Evolutionary conservation across 2,888 invertebrate genomes (phyloP).

Genomic region (Lingula anatina): DNA sequence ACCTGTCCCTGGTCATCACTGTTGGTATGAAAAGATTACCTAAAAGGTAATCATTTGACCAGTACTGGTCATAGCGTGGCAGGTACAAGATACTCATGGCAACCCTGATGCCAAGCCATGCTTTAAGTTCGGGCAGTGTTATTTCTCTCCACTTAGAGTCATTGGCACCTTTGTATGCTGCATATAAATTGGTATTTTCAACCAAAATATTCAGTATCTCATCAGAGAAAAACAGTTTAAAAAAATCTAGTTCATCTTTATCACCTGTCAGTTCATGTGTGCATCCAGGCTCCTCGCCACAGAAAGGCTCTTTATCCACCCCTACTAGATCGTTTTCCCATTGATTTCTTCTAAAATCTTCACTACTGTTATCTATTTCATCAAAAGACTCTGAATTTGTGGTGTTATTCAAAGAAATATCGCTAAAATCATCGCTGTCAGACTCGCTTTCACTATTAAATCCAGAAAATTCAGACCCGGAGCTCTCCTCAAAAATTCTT

Average conservation of each 20-base stretch:
- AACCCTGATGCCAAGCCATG: background rate
- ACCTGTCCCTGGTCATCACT: background rate
- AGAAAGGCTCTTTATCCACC: too few species aligned
- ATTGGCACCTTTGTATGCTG: background rate
- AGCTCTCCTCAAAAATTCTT: too few species aligned
- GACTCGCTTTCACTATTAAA: too few species aligned
- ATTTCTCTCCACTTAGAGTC: background rate
- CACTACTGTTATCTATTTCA: too few species aligned
- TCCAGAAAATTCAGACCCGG: too few species aligned
- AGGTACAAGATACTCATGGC: conserved; percentile 1
- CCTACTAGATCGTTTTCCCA: too few species aligned
- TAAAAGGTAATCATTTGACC: background rate
- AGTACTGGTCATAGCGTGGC: conserved; percentile 1
- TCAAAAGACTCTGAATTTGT: too few species aligned
- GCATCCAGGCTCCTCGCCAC: too few species aligned
- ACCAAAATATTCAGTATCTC: background rate
- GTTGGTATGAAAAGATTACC: background rate
- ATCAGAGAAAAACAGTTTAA: background rate
- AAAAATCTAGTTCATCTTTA: background rate
- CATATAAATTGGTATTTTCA: background rate
- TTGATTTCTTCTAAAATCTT: too few species aligned
- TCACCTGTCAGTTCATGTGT: too few species aligned
- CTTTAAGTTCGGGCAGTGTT: background rate
- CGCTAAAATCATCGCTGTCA: too few species aligned
- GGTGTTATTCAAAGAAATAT: too few species aligned